Evolutionary conservation across 2,113 vertebrate species (phyloP).

Genomic region (Carlito syrichta): DNA sequence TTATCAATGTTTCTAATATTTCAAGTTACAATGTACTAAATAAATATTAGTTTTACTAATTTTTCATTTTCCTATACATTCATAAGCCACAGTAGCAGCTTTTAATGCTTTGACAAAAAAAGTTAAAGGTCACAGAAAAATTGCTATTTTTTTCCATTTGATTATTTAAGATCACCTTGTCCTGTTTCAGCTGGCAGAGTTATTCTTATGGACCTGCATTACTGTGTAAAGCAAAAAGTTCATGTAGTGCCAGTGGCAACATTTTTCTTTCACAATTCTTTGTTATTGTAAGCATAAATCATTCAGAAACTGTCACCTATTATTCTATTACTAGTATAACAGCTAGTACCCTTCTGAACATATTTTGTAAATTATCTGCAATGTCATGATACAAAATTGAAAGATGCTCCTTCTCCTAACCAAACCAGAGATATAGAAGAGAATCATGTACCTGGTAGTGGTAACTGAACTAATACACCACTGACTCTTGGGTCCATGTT

Average conservation of each 20-base stretch:
- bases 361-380: not conserved
- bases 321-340: not conserved
- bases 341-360: not conserved
- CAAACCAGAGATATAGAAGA: not conserved
- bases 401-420: not conserved
- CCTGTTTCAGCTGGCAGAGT: not conserved
- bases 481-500: slow-evolving; percentile 91
- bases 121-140: not conserved
- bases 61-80: not conserved
- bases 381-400: not conserved
- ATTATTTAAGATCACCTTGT: not conserved
- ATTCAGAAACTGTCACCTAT: not conserved
- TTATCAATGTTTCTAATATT: not conserved
- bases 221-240: not conserved
- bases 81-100: not conserved
- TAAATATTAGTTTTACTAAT: not conserved
- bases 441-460: slow-evolving; percentile 84
- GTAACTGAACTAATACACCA: slow-evolving; percentile 93
- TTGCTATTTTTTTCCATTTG: not conserved
- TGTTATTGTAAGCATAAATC: not conserved
- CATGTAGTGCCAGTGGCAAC: not conserved
- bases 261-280: not conserved
- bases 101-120: not conserved
- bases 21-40: not conserved
- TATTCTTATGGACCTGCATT: not conserved